These are phyloP conservation scores for Deroptyus accipitrinus DNA, from an alignment of 2,113 vertebrate species.

Conservation along the genomic window DNA sequence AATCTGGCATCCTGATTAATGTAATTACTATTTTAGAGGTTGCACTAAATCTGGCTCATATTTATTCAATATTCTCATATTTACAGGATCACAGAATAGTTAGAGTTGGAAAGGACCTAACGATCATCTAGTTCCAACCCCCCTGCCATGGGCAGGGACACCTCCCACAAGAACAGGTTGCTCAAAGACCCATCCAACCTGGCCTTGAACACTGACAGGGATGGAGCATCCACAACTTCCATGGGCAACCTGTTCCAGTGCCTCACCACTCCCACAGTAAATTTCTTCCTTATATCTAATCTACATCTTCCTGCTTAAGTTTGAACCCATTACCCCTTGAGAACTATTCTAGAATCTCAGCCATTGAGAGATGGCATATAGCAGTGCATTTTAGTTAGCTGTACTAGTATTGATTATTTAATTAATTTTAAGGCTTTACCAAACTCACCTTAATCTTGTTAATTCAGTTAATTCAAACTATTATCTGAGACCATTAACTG, in stretches of 20 bases:
- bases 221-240: background rate
- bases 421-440: background rate
- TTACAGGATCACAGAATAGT: background rate
- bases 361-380: background rate
- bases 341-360: background rate
- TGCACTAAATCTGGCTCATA: background rate
- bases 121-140: background rate
- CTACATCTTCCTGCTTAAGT: background rate
- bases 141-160: background rate
- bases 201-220: background rate
- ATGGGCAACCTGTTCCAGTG: background rate
- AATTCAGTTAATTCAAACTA: background rate
- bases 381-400: background rate
- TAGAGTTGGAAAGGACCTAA: background rate
- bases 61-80: background rate
- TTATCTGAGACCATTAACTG: background rate
- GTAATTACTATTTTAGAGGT: background rate
- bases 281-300: background rate
- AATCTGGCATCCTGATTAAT: background rate
- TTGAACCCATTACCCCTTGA: background rate
- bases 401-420: background rate
- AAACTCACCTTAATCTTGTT: background rate
- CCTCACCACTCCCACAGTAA: background rate
- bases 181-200: background rate
- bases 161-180: background rate